phyloP scores from a whole-genome alignment of 2,888 invertebrate genomes.

The Ochropleura leucogaster region DNA sequence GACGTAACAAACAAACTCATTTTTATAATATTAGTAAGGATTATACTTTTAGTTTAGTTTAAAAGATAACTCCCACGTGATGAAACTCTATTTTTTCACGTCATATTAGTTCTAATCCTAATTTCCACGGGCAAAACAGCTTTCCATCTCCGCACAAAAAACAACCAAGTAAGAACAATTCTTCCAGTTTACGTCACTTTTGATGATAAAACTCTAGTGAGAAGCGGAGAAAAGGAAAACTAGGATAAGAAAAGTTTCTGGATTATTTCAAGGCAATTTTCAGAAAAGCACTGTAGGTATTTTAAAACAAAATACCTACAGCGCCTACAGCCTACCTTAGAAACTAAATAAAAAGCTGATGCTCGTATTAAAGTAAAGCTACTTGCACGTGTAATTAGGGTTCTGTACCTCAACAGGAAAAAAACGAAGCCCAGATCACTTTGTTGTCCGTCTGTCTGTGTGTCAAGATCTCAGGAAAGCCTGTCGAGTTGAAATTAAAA shows the following conservation, averaged over 20 bases:
- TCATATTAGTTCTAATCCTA: slow-evolving; percentile 27
- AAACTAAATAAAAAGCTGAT: background rate
- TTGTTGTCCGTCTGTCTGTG: too few relatives aligned
- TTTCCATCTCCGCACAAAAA: slow-evolving; percentile 27
- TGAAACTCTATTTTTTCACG: background rate
- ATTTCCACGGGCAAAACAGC: slow-evolving; percentile 30
- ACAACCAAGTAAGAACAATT: slow-evolving; percentile 27
- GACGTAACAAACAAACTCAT: too few relatives aligned
- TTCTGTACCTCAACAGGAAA: too few relatives aligned
- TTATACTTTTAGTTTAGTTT: background rate
- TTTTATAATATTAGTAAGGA: too few relatives aligned
- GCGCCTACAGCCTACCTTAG: too few relatives aligned
- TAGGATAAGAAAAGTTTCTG: slow-evolving; percentile 1
- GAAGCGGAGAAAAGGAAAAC: background rate
- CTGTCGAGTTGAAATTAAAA: too few relatives aligned
- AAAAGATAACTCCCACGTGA: background rate
- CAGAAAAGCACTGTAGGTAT: background rate
- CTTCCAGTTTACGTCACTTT: slow-evolving; percentile 38
- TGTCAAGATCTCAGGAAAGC: too few relatives aligned
- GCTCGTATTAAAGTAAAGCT: background rate
- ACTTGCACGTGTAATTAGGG: background rate
- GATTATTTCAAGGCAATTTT: background rate
- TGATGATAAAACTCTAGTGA: slow-evolving; percentile 17
- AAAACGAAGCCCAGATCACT: too few relatives aligned
- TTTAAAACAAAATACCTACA: background rate